Base-by-base conservation (phyloP, 2,888 invertebrate genomes). In the Harpalus rufipes region DNA sequence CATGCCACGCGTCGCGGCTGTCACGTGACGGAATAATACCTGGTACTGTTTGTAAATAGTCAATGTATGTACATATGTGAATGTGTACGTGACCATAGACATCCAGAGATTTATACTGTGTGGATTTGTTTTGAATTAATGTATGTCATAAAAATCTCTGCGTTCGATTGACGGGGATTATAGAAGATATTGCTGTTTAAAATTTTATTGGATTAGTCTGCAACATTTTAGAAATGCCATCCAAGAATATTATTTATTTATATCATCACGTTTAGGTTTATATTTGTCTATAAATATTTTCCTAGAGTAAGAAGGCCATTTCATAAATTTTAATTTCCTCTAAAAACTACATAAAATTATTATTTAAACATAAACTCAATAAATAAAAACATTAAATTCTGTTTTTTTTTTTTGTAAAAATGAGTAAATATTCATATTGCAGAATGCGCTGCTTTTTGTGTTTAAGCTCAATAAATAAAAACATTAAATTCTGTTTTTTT, bases 51-150 rank as follows among this genome's bases (percentile, higher is more conserved):
- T 74, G 72, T 74, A 74, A 74, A 74, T 44, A 74, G 72, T 51
- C 10, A 44, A 68, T 41, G 68, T 68, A 68, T 41, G 41, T 68
- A 39, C 14, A 32, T n/a, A n/a, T n/a, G 12, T 39, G 39, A 2
- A 65, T n/a, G 14, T 14, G 81, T 41, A 18, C 21, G 56, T 32
- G 5, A 32, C 3, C 32, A 68, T 72, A 58, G 82, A 82, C 72
- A 72, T 12, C 16, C 32, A 56, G 82, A 81, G 82, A 82, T 82
- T 82, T 82, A 82, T 82, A 82, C 21, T 56, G 51, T 65, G 68
- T 56, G 82, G 82, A 82, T 82, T 72, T 72, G 51, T 7, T 32
- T 16, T 65, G 51, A 68, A 81, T 65, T 81, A 72, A 68, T 72
- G 68, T 39, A 32, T 58, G 59, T 61, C 59, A 58, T 79, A 79